Percentiles rank a stretch among this genome's conserved stretches.
phyloP scores from a whole-genome alignment of 1,140 invertebrate genomes.

The Alviniconcha marisindica region DNA sequence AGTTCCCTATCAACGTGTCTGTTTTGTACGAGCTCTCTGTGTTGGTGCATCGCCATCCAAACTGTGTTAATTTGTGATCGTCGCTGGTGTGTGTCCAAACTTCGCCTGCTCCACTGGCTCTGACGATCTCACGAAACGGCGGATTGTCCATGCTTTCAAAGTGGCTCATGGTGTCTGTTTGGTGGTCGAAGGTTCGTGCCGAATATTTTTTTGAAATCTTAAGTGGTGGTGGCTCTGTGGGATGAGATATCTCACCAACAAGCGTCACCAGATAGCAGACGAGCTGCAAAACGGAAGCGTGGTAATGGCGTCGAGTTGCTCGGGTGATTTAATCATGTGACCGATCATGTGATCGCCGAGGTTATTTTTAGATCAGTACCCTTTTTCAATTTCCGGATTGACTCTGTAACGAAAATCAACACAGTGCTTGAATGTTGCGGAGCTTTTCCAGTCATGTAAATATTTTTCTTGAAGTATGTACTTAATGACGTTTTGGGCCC shows the following conservation, averaged over 20 bases:
- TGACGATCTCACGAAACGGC: slow-evolving; percentile 62
- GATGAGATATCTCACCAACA: background rate
- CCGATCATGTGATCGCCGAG: background rate
- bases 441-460: too few relatives aligned
- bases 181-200: background rate
- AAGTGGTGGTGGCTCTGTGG: background rate
- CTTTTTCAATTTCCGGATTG: too few relatives aligned
- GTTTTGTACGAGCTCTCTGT: slow-evolving; percentile 63
- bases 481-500: background rate
- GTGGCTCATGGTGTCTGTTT: slow-evolving; percentile 18
- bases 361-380: background rate
- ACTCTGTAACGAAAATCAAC: too few relatives aligned
- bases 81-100: slow-evolving; percentile 66
- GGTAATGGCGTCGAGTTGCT: background rate
- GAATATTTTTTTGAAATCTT: background rate
- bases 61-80: slow-evolving; percentile 60
- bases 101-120: slow-evolving; percentile 62
- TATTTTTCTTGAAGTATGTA: too few relatives aligned
- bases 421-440: too few relatives aligned
- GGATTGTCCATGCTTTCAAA: slow-evolving; percentile 25
- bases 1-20: slow-evolving; percentile 66
- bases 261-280: too few relatives aligned
- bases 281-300: background rate
- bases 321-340: slow-evolving; percentile 14
- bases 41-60: slow-evolving; percentile 68